phyloP scores from a whole-genome alignment of 2,888 invertebrate species.

The Ectemnius continuus region DNA sequence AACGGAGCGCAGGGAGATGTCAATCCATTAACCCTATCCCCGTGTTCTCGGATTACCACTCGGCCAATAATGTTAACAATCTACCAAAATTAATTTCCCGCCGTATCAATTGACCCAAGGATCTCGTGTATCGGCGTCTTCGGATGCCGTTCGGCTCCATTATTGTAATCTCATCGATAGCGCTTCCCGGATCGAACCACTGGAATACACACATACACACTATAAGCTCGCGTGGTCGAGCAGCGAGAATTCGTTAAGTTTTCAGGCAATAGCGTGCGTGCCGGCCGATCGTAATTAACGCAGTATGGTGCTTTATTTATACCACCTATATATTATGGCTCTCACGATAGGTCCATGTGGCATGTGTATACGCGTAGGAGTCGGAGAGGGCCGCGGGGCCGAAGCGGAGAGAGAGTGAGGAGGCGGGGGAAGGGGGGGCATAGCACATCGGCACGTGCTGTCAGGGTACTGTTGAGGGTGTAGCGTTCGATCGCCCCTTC shows the following conservation, averaged over 20 bases:
- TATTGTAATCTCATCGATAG: background rate
- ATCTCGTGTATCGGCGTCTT: background rate
- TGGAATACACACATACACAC: too few species aligned
- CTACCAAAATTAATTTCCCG: conserved; percentile 34
- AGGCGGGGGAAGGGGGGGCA: conserved; percentile 51
- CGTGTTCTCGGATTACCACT: conserved; percentile 34
- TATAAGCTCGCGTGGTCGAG: background rate
- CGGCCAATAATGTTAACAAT: conserved; percentile 40
- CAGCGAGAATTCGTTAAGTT: conserved; percentile 15
- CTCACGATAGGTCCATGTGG: conserved; percentile 40
- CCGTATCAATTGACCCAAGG: conserved; percentile 1
- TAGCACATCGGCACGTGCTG: conserved; percentile 73
- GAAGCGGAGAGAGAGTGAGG: conserved; percentile 26
- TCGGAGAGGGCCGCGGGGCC: conserved; percentile 22
- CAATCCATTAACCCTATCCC: conserved; percentile 57
- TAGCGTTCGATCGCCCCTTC: conserved; percentile 66
- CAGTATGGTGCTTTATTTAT: conserved; percentile 62
- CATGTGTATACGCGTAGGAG: conserved; percentile 9
- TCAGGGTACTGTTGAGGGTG: conserved; percentile 51
- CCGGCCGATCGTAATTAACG: conserved; percentile 57
- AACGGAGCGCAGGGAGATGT: conserved; percentile 49
- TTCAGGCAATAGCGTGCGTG: conserved; percentile 33
- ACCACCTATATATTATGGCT: conserved; percentile 50
- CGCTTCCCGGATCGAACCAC: background rate
- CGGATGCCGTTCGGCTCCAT: background rate